Evolutionary conservation across 1,140 invertebrate species (phyloP).

Genomic region (Conopomorpha cramerella): DNA sequence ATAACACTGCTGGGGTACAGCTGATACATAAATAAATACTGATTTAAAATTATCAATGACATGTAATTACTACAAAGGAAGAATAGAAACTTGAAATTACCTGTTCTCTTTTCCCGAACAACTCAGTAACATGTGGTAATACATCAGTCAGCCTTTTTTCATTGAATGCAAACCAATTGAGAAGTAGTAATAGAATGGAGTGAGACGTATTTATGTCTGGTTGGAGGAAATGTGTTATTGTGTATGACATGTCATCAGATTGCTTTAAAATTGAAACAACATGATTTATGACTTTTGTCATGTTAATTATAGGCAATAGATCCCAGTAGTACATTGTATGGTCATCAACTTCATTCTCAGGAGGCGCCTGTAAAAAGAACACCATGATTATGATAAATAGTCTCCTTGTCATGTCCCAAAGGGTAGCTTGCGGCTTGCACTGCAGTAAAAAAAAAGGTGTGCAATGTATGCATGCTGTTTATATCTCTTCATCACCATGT

Average conservation of each 20-base stretch:
- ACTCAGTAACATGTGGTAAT: conserved; percentile 22
- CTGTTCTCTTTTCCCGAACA: conserved; percentile 30
- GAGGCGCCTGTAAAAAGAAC: conserved; percentile 31
- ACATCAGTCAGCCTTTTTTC: conserved; percentile 21
- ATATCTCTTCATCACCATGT: too few species aligned
- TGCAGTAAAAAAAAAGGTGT: too few species aligned
- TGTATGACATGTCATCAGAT: conserved; percentile 11
- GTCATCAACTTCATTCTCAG: conserved; percentile 25
- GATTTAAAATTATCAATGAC: too few species aligned
- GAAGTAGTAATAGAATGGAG: conserved; percentile 25
- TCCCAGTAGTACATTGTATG: conserved; percentile 37
- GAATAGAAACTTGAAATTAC: conserved; percentile 10
- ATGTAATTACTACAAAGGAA: too few species aligned
- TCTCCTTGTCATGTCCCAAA: too few species aligned
- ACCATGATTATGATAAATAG: too few species aligned
- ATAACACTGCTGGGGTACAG: too few species aligned
- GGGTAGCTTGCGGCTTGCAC: too few species aligned
- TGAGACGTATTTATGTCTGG: conserved; percentile 18
- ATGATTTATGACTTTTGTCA: conserved; percentile 28
- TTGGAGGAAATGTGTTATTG: conserved; percentile 25
- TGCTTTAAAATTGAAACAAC: conserved; percentile 17
- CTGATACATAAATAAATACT: too few species aligned
- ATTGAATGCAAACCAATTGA: conserved; percentile 33
- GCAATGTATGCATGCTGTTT: too few species aligned
- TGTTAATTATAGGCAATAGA: conserved; percentile 36